Evolutionary conservation across 2,797 vertebrate species (phyloP).

Genomic region (Alauda arvensis): DNA sequence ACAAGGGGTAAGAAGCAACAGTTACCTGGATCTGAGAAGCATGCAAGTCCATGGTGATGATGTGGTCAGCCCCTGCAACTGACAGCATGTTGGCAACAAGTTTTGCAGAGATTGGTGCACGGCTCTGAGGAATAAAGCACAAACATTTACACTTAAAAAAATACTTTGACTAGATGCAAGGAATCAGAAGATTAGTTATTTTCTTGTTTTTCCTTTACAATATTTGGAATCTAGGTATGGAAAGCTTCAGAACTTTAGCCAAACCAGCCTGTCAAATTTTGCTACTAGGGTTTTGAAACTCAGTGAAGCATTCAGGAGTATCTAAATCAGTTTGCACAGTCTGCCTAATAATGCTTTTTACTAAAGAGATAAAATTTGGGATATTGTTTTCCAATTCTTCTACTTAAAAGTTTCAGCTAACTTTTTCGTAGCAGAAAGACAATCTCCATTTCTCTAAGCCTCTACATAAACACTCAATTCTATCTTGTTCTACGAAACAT

Average conservation of each 20-base stretch:
- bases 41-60: constrained; percentile 95
- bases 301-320: neutral
- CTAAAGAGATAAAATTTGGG: neutral
- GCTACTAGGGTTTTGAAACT: neutral
- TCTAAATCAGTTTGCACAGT: neutral
- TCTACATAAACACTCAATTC: neutral
- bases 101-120: constrained; percentile 93
- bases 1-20: neutral
- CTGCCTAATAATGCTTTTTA: neutral
- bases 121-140: constrained; percentile 74
- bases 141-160: neutral
- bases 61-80: constrained; percentile 92
- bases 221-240: neutral
- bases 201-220: neutral
- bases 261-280: neutral
- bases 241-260: neutral
- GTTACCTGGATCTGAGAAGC: constrained; percentile 95
- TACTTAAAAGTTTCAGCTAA: neutral
- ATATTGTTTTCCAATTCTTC: neutral
- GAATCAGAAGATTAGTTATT: neutral
- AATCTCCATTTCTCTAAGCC: neutral
- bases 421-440: neutral
- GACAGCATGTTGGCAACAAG: constrained; percentile 96
- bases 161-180: neutral
- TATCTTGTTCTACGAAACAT: neutral